phyloP scores from a whole-genome alignment of 2,888 invertebrate genomes.

The Harpagoxenus sublaevis region DNA sequence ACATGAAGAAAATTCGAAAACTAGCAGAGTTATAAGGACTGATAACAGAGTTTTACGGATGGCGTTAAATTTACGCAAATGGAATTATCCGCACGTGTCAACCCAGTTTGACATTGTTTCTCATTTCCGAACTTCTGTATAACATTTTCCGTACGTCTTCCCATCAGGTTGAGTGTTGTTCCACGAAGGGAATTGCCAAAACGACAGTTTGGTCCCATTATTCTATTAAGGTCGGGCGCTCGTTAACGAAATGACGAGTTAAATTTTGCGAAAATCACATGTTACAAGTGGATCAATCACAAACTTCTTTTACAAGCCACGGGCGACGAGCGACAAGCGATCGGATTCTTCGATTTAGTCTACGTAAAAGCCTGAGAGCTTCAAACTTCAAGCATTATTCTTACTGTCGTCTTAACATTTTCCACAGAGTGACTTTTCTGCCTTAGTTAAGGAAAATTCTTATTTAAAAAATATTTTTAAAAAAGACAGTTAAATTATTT shows the following conservation, averaged over 20 bases:
- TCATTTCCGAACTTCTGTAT: neutral
- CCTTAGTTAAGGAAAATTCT: neutral
- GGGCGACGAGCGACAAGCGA: neutral
- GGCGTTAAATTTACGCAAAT: slow-evolving; percentile 17
- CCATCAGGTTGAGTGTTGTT: slow-evolving; percentile 32
- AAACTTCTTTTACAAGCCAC: neutral
- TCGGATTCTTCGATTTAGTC: neutral
- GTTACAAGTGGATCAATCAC: slow-evolving; percentile 18
- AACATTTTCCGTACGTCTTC: neutral
- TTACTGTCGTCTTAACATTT: neutral
- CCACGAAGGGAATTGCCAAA: neutral
- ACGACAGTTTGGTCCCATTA: neutral
- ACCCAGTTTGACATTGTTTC: neutral
- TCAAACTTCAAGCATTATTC: neutral
- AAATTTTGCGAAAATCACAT: slow-evolving; percentile 32
- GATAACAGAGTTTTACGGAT: neutral
- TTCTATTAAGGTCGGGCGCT: neutral
- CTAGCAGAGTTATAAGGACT: neutral
- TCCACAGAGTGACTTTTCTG: neutral
- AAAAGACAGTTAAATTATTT: neutral
- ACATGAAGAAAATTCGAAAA: neutral
- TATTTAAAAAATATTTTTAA: neutral
- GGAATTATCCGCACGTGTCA: slow-evolving; percentile 15
- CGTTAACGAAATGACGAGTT: slow-evolving; percentile 15
- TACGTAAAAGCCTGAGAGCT: neutral